Percentiles rank a stretch among this genome's conserved stretches.
Evolutionary conservation across 2,797 vertebrate genomes (phyloP).

Genomic region (Manis crassicaudata): DNA sequence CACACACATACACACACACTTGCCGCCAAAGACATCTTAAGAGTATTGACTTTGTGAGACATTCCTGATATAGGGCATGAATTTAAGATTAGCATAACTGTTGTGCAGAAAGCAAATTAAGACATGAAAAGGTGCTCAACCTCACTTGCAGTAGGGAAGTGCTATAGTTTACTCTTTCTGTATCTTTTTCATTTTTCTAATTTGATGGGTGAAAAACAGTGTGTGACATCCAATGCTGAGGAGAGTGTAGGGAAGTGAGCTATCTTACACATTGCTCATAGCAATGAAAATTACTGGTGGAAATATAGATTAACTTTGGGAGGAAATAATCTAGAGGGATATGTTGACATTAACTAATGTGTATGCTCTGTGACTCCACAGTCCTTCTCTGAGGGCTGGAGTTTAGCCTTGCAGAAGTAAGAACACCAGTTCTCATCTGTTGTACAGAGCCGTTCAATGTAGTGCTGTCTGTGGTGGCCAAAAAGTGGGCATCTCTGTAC

Average conservation of each 20-base stretch:
- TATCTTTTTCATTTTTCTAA: neutral
- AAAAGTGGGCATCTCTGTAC: rapidly evolving
- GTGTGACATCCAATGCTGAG: neutral
- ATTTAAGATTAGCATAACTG: neutral
- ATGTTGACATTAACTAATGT: neutral
- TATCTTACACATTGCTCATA: neutral
- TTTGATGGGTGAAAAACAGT: neutral
- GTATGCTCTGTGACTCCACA: neutral
- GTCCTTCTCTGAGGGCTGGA: neutral
- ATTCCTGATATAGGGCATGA: neutral
- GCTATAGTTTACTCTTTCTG: neutral
- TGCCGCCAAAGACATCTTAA: neutral
- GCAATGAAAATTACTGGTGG: no score
- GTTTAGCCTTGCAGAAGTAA: neutral
- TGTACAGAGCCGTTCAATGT: neutral
- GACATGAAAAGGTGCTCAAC: neutral
- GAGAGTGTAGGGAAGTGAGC: neutral
- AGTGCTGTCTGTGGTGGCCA: neutral
- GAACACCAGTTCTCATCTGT: neutral
- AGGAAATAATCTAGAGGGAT: neutral
- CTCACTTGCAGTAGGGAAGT: neutral
- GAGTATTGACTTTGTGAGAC: neutral
- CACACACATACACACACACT: neutral
- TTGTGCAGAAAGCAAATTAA: neutral
- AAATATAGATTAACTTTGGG: neutral